A percentile compares a stretch with the other conserved stretches of the same genome.
phyloP scores from a whole-genome alignment of 2,888 invertebrate species.

The Chymomyza amoena region DNA sequence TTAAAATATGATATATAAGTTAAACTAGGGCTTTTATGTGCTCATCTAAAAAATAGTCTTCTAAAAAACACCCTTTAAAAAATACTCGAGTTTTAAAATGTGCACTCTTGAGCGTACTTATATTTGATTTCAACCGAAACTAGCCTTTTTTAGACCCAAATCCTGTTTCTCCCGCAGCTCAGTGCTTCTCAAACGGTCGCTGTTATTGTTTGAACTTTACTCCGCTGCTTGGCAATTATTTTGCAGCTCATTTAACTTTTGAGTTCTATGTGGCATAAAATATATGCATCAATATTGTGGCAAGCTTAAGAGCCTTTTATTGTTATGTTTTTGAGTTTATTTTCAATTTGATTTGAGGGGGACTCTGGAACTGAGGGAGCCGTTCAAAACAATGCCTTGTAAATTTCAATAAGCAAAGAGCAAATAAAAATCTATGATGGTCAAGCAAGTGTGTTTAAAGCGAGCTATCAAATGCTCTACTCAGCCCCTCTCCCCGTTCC shows the following conservation, averaged over 20 bases:
- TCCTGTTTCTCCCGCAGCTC: background rate
- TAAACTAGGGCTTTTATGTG: too few relatives aligned
- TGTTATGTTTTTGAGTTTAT: constrained; percentile 23
- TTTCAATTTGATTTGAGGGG: constrained; percentile 22
- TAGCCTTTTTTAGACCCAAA: background rate
- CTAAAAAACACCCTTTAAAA: too few relatives aligned
- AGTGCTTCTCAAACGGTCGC: constrained; percentile 40
- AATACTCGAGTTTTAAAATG: too few relatives aligned
- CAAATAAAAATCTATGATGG: constrained; percentile 10
- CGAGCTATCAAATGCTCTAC: too few relatives aligned
- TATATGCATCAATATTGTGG: background rate
- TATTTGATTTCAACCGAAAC: too few relatives aligned
- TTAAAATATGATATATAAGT: too few relatives aligned
- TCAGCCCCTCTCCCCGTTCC: too few relatives aligned
- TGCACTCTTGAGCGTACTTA: background rate
- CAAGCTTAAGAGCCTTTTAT: background rate
- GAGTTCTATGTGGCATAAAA: background rate
- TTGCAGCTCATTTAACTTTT: constrained; percentile 63
- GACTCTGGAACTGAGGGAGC: too few relatives aligned
- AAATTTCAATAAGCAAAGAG: constrained; percentile 33
- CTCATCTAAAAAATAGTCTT: too few relatives aligned
- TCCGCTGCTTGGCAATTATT: constrained; percentile 41
- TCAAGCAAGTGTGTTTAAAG: constrained; percentile 3
- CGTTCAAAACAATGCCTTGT: constrained; percentile 4
- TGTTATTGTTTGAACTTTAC: background rate